phyloP scores from a whole-genome alignment of 2,797 vertebrate species.

The Trachops cirrhosus region DNA sequence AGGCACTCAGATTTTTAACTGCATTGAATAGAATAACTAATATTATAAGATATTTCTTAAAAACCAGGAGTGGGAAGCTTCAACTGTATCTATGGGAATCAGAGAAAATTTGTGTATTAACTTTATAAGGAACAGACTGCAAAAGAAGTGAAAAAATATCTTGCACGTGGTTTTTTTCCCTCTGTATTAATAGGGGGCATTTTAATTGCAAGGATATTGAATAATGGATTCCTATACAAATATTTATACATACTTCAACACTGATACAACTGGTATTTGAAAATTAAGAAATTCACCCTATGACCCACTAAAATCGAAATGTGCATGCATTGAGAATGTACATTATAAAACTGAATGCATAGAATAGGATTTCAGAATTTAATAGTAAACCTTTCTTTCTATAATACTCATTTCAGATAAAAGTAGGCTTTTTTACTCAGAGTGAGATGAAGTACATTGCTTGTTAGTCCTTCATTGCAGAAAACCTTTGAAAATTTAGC shows the following conservation, averaged over 20 bases:
- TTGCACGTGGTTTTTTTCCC: neutral
- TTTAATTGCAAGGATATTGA: neutral
- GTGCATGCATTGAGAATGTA: neutral
- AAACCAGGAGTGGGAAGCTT: neutral
- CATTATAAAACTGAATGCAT: neutral
- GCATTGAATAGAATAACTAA: neutral
- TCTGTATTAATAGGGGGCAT: neutral
- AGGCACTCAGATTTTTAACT: neutral
- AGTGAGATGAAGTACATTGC: neutral
- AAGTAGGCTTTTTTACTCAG: neutral
- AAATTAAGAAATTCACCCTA: neutral
- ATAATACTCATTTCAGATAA: slow-evolving; percentile 6
- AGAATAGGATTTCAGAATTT: neutral
- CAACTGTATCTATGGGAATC: neutral
- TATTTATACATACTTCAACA: neutral
- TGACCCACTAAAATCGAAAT: neutral
- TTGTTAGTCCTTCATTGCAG: neutral
- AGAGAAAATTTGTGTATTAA: neutral
- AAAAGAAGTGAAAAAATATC: neutral
- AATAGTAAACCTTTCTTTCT: neutral
- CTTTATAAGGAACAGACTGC: neutral
- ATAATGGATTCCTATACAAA: slow-evolving; percentile 38
- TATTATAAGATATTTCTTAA: neutral
- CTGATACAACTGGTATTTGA: slow-evolving; percentile 6
- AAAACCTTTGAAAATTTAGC: neutral